Base-by-base conservation (phyloP, 2,113 vertebrate genomes). In the Trichechus manatus region DNA sequence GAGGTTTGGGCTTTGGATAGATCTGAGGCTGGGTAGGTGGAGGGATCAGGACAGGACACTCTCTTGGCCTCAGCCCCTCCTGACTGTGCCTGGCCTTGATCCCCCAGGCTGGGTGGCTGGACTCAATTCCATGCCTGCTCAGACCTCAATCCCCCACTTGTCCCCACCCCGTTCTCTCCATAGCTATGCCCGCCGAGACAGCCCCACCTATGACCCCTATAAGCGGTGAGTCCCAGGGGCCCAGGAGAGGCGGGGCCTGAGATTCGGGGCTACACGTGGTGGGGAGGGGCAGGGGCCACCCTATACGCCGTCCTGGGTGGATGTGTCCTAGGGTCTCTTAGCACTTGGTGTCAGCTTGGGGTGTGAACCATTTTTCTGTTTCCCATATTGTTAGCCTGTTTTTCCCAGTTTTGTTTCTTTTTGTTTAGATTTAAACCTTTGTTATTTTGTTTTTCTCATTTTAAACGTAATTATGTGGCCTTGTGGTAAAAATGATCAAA, bases 201-300 rank as follows among this genome's bases (percentile, higher is more conserved):
- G 99, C 97, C 99, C 99, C 50, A 99, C 99, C 11, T 99, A 99
- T 0, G 99, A 99, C 87, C 99, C 99, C 36, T 99, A 99, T 96
- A 99, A 99, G 97, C 98, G 99, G 99, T 99, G 93, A 99, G 97
- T 96, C 39, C 74, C 0, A 0, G 70, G 39, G 31, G 0, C 17
- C 33, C 1, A 9, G 75, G 44, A 33, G 2, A 5, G 13, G 39
- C 29, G 42, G 56, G 42, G 44, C 29, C 8, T 19, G 6, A 27
- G 14, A 22, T 61, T 59, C 29, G 50, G 78, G 77, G 15, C 11
- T 44, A 31, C 25, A 33, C 29, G 47, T 20, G 29, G 53, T 25
- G 53, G 6, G 74, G 19, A 6, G 22, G 66, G 2, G 9, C 1
- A 0, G 33, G 14, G 3, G 25, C n/a, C 33, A 68, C 11, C 20